These are phyloP conservation scores for Delichon dasypus DNA, from an alignment of 2,797 vertebrate genomes.

Conservation along the genomic window DNA sequence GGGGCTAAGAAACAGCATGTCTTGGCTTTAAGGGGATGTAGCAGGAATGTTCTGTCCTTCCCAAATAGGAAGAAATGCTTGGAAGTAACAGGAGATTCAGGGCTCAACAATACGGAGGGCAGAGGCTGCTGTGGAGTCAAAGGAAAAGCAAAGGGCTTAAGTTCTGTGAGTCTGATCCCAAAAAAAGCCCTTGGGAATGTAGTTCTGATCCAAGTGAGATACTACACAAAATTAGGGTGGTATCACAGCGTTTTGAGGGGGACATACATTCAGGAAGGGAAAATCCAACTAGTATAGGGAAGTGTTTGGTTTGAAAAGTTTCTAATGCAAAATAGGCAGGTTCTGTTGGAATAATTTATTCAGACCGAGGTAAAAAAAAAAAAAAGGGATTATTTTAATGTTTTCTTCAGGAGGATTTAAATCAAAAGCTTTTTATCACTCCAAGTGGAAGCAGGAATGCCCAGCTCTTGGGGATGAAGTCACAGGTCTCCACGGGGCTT, in stretches of 20 bases:
- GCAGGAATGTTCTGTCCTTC: neutral
- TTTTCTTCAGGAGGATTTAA: neutral
- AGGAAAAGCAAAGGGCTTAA: neutral
- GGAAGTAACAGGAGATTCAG: neutral
- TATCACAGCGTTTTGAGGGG: fast-evolving
- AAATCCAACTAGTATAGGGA: neutral
- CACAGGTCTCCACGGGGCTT: neutral
- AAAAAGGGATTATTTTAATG: neutral
- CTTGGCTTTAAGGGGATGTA: neutral
- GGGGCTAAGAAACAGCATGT: neutral
- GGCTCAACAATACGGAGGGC: neutral
- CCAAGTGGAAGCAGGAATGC: neutral
- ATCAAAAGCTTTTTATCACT: neutral
- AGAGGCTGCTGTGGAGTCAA: neutral
- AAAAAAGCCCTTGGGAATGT: neutral
- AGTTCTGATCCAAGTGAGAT: neutral
- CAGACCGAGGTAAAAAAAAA: neutral
- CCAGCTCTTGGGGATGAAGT: neutral
- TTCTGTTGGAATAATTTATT: neutral
- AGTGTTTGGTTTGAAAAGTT: neutral
- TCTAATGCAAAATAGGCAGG: fast-evolving
- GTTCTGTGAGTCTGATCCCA: neutral
- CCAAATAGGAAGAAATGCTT: neutral
- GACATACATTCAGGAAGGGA: neutral
- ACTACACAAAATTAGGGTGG: fast-evolving